Evolutionary conservation across 2,888 invertebrate genomes (phyloP), one percentile per base, ranked within the genome.

Genomic region (Rhyacophila evoluta): DNA sequence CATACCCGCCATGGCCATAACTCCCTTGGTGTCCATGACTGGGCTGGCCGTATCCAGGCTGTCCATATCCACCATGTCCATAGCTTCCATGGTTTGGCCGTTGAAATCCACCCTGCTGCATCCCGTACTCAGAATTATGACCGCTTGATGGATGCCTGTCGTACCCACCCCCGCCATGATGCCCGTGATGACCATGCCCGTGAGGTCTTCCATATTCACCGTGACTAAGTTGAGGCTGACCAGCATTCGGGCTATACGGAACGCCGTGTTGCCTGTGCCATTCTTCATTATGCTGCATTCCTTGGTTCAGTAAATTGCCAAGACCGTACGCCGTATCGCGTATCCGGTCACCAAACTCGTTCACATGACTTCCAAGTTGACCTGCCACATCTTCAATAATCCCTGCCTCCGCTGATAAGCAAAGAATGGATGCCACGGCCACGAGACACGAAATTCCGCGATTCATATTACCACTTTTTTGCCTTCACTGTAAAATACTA

Each of bases 301-400:
- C 69, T 29, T 12, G 55, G 8, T 55, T 55, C 25, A 55, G 8
- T 8, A 55, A 1, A 55, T 29, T 27, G 2, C 38, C 74, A n/a
- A 78, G 4, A 1, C 74, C 74, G 6, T 70, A 28, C 2, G 74
- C 74, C 2, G 78, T 39, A 1, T 33, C 41, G 2, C 29, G 10
- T 25, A 77, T 12, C 4, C 36, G n/a, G 28, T 39, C 72, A 8
- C 73, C 36, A n/a, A 72, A 15, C 2, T 72, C 19, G n/a, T 41
- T 39, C n/a, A 78, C 78, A n/a, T 75, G 55, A 8, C 80, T 78
- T 36, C 70, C 80, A 11, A 80, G 36, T 1, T 70, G 80, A 3
- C 69, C 68, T 1, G 80, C 75, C 0, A 80, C 72, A 33, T 80
- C 75, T 8, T 80, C 80, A 29, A 80, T 72, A n/a, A 80, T 36